phyloP scores from a whole-genome alignment of 2,797 vertebrate genomes.

The Staurois parvus region DNA sequence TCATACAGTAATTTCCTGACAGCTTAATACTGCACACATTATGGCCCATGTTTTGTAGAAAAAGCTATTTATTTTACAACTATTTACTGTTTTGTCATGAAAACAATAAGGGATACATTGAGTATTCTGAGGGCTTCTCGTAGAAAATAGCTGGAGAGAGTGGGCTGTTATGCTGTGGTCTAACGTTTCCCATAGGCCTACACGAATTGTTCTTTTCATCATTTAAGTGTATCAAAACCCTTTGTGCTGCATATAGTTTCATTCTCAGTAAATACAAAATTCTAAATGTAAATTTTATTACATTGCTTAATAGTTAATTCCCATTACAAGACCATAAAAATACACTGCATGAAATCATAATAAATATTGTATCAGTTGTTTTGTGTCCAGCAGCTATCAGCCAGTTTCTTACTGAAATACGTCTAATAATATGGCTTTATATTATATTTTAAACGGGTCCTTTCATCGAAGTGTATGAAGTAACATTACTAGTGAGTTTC shows the following conservation, averaged over 20 bases:
- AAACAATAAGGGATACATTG: background rate
- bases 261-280: background rate
- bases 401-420: background rate
- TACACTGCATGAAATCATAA: background rate
- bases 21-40: background rate
- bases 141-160: background rate
- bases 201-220: background rate
- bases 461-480: too few species aligned
- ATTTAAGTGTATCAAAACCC: background rate
- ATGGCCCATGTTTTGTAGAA: background rate
- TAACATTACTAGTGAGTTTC: too few species aligned
- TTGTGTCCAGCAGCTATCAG: constrained; percentile 6
- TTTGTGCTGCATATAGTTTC: background rate
- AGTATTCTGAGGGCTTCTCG: background rate
- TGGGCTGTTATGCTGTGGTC: background rate
- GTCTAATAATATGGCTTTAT: too few species aligned
- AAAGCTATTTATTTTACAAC: background rate
- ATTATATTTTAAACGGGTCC: too few species aligned
- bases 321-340: background rate
- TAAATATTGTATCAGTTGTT: background rate
- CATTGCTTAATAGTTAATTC: background rate
- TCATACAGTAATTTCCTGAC: too few species aligned
- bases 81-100: background rate
- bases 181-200: background rate
- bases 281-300: background rate